These are phyloP conservation scores for Campylomormyrus tamandua DNA, from an alignment of 2,113 vertebrate species.

Conservation along the genomic window DNA sequence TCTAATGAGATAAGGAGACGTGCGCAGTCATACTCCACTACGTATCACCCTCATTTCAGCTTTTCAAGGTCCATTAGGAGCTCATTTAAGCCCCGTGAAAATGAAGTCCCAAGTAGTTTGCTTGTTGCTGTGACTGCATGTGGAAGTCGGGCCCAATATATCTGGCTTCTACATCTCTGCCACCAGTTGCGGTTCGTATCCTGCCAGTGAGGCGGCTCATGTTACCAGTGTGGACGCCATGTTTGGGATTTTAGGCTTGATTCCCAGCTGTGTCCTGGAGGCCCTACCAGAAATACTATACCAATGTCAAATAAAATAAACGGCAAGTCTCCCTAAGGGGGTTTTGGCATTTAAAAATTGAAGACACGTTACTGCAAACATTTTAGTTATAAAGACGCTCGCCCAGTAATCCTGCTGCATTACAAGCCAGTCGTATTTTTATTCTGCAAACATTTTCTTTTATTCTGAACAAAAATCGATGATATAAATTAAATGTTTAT, in stretches of 20 bases:
- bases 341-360: not conserved
- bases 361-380: not conserved
- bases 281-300: not conserved
- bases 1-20: not conserved
- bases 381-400: not conserved
- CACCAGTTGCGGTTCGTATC: not conserved
- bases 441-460: not conserved
- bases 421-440: not conserved
- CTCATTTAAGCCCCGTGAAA: not conserved
- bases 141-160: not conserved
- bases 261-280: not conserved
- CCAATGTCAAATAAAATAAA: not conserved
- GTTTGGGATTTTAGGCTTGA: not conserved
- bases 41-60: not conserved
- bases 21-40: not conserved
- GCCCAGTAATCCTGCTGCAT: not conserved
- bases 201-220: not conserved
- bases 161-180: not conserved
- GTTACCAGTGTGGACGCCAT: not conserved
- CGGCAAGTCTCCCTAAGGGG: not conserved
- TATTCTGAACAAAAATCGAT: not conserved
- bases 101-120: not conserved
- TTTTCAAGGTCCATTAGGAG: not conserved
- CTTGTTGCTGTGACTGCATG: not conserved
- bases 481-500: not conserved